Conservation (phyloP, 2,113 vertebrate genomes). For the Dromaius novaehollandiae region DNA sequence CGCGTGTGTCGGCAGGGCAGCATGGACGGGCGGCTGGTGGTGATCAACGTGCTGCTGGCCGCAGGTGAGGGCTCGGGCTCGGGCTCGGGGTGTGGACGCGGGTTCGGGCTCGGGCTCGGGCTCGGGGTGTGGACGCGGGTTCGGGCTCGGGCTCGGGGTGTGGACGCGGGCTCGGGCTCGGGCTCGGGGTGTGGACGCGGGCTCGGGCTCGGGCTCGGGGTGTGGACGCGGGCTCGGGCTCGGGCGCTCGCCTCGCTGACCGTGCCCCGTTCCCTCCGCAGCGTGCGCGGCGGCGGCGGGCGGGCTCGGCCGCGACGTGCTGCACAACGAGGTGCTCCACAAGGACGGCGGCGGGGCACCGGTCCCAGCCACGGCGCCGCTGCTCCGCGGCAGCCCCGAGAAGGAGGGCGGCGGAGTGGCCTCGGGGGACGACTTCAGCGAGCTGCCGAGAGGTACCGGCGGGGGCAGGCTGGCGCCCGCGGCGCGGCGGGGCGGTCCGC, state of each 20-base stretch:
- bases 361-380: slow-evolving; percentile 42
- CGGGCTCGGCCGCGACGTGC: slow-evolving; percentile 60
- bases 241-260: background rate
- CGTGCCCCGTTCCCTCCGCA: background rate
- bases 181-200: background rate
- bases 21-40: slow-evolving; percentile 47
- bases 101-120: background rate
- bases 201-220: background rate
- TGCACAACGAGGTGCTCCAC: slow-evolving; percentile 66
- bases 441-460: slow-evolving; percentile 35
- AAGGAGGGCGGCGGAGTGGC: slow-evolving; percentile 29
- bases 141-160: background rate
- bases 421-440: slow-evolving; percentile 37
- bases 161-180: too few relatives aligned
- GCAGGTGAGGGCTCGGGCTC: slow-evolving; percentile 58
- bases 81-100: background rate
- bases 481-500: too few relatives aligned
- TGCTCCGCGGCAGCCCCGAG: slow-evolving; percentile 25
- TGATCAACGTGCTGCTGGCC: slow-evolving; percentile 67
- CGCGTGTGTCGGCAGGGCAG: background rate
- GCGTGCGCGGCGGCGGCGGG: slow-evolving; percentile 62
- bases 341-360: slow-evolving; percentile 27
- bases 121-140: background rate
- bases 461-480: background rate
- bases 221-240: background rate